Evolutionary conservation across 2,113 vertebrate genomes (phyloP).

Genomic region (Anser cygnoides): DNA sequence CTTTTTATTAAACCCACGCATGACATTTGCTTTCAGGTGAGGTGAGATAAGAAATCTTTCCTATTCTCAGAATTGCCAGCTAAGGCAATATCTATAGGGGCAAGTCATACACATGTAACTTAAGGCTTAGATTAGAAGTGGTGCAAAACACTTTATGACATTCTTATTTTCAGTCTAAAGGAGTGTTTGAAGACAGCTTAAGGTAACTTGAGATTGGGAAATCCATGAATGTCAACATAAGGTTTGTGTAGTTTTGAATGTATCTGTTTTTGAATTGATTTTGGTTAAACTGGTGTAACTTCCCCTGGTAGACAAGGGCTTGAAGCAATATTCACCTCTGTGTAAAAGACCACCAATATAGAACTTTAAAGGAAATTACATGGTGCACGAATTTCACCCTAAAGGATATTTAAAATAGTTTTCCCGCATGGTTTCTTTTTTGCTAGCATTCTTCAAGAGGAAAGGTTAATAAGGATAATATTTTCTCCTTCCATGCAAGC

Average conservation of each 20-base stretch:
- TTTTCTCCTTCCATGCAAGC: background rate
- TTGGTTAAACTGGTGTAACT: background rate
- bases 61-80: background rate
- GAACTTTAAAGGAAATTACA: slow-evolving; percentile 42
- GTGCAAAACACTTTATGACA: background rate
- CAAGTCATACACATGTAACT: background rate
- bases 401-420: slow-evolving; percentile 45
- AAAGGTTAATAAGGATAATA: slow-evolving; percentile 55
- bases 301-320: background rate
- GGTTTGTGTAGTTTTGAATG: background rate
- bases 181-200: background rate
- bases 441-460: slow-evolving; percentile 1
- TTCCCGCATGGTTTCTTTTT: slow-evolving; percentile 31
- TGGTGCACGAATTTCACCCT: background rate
- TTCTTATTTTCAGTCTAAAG: background rate
- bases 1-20: background rate
- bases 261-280: background rate
- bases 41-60: slow-evolving; percentile 16
- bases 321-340: slow-evolving; percentile 3
- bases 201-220: background rate
- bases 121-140: background rate
- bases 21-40: slow-evolving; percentile 6
- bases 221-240: background rate
- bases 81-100: background rate
- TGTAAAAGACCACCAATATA: background rate